Evolutionary conservation across 2,113 vertebrate genomes (phyloP), one percentile per base, ranked within the genome.

Genomic region (Rhinoptilus africanus): DNA sequence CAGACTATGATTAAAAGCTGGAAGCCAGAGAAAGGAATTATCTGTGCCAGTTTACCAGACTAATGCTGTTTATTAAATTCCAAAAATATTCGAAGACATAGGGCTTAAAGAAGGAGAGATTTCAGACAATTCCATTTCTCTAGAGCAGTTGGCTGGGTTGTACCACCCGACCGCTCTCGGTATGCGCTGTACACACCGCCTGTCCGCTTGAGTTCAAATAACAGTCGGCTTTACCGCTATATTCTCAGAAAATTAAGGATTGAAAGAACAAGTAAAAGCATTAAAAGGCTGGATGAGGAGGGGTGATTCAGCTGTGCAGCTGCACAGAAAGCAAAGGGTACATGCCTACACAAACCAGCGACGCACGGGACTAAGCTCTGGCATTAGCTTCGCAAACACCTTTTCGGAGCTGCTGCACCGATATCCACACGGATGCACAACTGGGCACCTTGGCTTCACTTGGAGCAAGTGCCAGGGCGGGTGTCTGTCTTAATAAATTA

Each of bases 1-100:
- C 88, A 95, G 96, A 92, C 85, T 88, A 92, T 93, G 90, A 96
- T 97, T 95, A 97, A 97, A 93, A 96, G 80, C 89, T 96, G 92
- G 59, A 94, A 96, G 79, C 35, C 41, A 37, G 69, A 88, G 37
- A 94, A 96, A 95, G 60, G 43, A 86, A 85, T 71, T 85, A 72
- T 87, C 47, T 87, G 75, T 77, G 80, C 43, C 69, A 75, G 85
- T 88, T 91, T 75, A 93, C 67, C 24, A 88, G 74, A 54, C 41
- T 77, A 93, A 79, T 41, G 48, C 37, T 67, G 60, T 54, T 94
- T 93, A 92, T 89, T 96, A 93, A 81, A 91, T 78, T 88, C 54
- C n/a, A 50, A 35, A 89, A 67, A 51, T 12, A 85, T 67, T 79
- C 48, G 43, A 83, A 63, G 32, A 92, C 27, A 41, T 1, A 12